phyloP scores from a whole-genome alignment of 1,140 invertebrate species.

The Centruroides sculpturatus region DNA sequence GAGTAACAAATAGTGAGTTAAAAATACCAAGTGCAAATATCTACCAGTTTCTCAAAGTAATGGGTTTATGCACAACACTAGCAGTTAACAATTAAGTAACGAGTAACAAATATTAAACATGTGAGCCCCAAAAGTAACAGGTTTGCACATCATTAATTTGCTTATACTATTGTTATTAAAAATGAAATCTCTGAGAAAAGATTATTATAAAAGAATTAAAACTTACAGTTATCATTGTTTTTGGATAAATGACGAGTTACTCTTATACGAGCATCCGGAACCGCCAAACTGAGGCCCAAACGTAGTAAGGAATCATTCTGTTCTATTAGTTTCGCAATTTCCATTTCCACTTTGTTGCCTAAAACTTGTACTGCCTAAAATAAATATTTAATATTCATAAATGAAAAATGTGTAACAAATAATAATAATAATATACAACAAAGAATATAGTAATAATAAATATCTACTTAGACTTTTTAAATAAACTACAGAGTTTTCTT shows the following conservation, averaged over 20 bases:
- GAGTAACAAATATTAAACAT: not conserved
- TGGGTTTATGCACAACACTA: too few relatives aligned
- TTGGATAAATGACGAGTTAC: constrained; percentile 83
- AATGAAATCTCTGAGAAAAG: not conserved
- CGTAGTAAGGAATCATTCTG: constrained; percentile 80
- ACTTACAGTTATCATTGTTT: constrained; percentile 84
- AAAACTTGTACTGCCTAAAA: constrained; percentile 78
- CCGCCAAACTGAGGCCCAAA: constrained; percentile 87
- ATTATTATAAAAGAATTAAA: not conserved
- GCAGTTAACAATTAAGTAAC: too few relatives aligned
- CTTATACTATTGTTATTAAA: not conserved
- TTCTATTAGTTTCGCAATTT: constrained; percentile 82
- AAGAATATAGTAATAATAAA: too few relatives aligned
- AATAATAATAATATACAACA: not conserved
- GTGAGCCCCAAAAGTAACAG: not conserved
- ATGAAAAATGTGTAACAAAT: not conserved
- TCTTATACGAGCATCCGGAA: constrained; percentile 84
- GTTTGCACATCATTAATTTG: not conserved
- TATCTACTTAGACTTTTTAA: too few relatives aligned
- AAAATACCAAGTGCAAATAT: too few relatives aligned
- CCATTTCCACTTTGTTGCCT: constrained; percentile 96
- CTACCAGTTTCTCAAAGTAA: too few relatives aligned
- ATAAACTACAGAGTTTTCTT: too few relatives aligned
- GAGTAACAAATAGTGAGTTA: too few relatives aligned
- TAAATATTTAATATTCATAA: constrained; percentile 8